phyloP scores from a whole-genome alignment of 2,113 vertebrate species.

The Mustela lutreola region DNA sequence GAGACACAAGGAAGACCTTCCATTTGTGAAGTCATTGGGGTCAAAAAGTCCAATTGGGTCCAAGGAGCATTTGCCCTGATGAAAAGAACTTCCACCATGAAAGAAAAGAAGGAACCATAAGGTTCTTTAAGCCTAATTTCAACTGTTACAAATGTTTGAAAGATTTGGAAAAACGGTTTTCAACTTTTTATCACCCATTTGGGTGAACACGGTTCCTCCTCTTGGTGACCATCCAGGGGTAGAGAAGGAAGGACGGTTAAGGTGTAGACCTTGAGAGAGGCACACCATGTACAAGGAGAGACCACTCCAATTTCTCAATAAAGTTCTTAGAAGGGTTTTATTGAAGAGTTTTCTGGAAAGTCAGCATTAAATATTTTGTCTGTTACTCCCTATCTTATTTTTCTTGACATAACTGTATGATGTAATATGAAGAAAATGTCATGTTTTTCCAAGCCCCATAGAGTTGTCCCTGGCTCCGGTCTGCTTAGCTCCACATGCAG shows the following conservation, averaged over 20 bases:
- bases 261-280: not conserved
- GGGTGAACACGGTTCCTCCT: not conserved
- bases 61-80: not conserved
- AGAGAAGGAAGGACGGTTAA: not conserved
- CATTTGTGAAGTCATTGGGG: not conserved
- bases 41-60: not conserved
- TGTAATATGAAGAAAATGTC: not conserved
- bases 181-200: slow-evolving; percentile 65
- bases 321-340: not conserved
- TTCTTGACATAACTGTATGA: not conserved
- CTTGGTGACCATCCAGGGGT: not conserved
- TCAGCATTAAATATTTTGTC: not conserved
- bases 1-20: not conserved
- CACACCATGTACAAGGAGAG: accelerated
- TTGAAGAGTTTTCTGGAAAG: not conserved
- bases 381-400: not conserved
- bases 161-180: slow-evolving; percentile 58
- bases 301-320: not conserved
- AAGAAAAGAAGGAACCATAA: not conserved
- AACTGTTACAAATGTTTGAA: slow-evolving; percentile 74
- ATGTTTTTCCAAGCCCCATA: not conserved
- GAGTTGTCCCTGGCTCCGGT: not conserved
- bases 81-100: not conserved
- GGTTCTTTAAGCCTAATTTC: slow-evolving; percentile 36
- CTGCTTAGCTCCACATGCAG: accelerated